Conservation (phyloP, 2,113 vertebrate species). For the Rhynchopsitta pachyrhyncha region DNA sequence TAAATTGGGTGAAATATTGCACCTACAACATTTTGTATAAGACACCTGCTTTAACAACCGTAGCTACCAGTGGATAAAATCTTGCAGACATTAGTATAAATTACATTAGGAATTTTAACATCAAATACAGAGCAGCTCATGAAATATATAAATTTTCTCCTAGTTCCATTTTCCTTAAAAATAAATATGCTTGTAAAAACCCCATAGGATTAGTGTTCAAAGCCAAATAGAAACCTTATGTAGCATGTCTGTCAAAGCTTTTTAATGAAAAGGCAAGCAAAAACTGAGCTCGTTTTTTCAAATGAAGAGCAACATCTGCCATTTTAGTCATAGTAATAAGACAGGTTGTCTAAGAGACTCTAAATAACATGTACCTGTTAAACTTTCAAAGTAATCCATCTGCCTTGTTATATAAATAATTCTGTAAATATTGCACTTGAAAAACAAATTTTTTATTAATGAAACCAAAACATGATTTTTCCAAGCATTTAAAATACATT, state of each 20-base stretch:
- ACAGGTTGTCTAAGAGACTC: background rate
- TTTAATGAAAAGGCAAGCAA: background rate
- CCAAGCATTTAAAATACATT: background rate
- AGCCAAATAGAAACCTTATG: background rate
- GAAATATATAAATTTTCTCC: background rate
- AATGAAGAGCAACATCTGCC: background rate
- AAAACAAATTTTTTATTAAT: background rate
- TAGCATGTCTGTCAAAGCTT: background rate
- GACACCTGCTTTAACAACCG: background rate
- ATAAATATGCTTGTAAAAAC: background rate
- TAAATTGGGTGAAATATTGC: background rate
- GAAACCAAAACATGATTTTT: background rate
- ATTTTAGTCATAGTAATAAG: conserved; percentile 5
- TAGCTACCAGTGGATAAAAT: background rate
- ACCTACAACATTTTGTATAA: background rate
- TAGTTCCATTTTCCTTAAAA: background rate
- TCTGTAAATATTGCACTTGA: background rate
- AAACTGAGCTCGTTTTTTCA: background rate
- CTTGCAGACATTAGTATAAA: background rate
- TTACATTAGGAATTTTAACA: background rate
- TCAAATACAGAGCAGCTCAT: background rate
- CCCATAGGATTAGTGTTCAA: background rate
- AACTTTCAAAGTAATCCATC: background rate
- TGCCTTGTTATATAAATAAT: background rate
- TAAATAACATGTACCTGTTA: background rate